Conservation (phyloP, 2,888 invertebrate genomes). For the Germaria angustata region DNA sequence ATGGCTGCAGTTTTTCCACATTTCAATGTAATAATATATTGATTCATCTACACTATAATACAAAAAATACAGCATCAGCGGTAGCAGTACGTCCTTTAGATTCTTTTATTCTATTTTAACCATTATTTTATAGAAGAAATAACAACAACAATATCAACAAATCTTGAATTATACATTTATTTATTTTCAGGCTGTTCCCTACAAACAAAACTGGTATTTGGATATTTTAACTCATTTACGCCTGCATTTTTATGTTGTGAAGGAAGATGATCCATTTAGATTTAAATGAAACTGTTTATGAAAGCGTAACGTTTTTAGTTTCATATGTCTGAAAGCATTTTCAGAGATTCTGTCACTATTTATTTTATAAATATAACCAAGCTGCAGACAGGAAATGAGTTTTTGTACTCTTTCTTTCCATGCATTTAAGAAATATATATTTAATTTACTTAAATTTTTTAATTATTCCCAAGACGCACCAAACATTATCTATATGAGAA, state of each 20-base stretch:
- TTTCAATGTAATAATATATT: not conserved
- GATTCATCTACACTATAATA: not conserved
- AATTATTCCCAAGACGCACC: no score
- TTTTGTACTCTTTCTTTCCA: not conserved
- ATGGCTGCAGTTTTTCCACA: constrained; percentile 46
- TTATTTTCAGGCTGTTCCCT: constrained; percentile 18
- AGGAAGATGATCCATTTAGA: constrained; percentile 6
- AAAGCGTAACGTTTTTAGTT: not conserved
- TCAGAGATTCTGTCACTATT: not conserved
- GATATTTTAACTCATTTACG: not conserved
- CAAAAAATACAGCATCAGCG: not conserved
- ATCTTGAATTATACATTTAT: constrained; percentile 49
- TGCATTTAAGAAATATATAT: not conserved
- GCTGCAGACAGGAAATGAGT: constrained; percentile 42
- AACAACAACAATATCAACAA: constrained; percentile 13
- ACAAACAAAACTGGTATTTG: not conserved
- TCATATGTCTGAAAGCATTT: not conserved
- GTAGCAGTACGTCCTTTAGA: constrained; percentile 18
- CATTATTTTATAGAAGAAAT: not conserved
- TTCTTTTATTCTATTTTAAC: not conserved
- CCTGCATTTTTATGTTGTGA: not conserved
- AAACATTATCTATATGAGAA: no score
- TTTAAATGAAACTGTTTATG: constrained; percentile 29
- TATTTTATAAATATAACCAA: not conserved
- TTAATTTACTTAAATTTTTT: no score